Base-by-base conservation (phyloP, 2,888 invertebrate species). In the Polydrusus cervinus region DNA sequence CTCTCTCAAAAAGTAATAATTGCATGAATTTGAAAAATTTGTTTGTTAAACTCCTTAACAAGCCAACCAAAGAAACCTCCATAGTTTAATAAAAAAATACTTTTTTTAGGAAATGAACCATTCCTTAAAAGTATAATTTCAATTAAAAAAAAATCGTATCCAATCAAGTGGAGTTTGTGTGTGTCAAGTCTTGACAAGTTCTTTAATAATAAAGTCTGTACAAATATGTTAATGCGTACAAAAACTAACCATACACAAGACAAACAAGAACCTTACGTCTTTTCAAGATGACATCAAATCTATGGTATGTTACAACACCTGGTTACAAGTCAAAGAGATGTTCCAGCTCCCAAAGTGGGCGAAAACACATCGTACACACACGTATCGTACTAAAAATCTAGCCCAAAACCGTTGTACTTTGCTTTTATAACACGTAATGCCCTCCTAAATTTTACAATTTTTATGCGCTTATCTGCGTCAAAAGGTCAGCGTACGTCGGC, bases 401-500 rank as follows among this genome's bases (percentile, higher is more conserved):
- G 60, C 71, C 64, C 51, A 66, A 71, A 75, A 66, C 53, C 20
- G 45, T 64, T 20, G 66, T 66, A 71, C 64, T 75, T 75, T 70
- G 75, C 66, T 75, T 75, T 75, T 75, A 75, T 66, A 49, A 71
- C 75, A 71, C 75, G 75, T 75, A 75, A 74, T 65, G 60, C 25
- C 25, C 51, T 67, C 40, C 51, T 70, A 71, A 71, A 71, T 75
- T 70, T 16, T 47, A 40, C 55, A 49, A 61, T 55, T 61, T 70
- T 57, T 51, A 40, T 49, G 38, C 45, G 51, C 61, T 75, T 75
- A 75, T 71, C 69, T 70, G 13, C 51, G 20, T 38, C 38, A 62
- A 51, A 40, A 45, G 65, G 57, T 25, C 20, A 55, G 16, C 43
- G 40, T 43, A 30, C 18, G 75, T 66, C 75, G 75, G 75, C 40